phyloP scores from a whole-genome alignment of 1,140 invertebrate species.

The Leptopilina boulardi region DNA sequence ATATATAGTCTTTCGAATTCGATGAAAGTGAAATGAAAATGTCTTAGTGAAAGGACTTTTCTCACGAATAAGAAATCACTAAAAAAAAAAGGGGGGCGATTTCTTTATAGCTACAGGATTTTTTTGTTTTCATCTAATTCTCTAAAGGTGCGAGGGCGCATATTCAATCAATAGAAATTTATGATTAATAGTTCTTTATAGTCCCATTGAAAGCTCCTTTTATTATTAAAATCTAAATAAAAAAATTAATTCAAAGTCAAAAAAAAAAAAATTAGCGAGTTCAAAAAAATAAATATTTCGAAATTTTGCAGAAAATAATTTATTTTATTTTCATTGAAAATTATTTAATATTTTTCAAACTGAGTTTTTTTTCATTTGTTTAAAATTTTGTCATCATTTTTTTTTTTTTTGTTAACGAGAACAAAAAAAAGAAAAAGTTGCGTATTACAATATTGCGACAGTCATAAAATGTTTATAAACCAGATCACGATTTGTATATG shows the following conservation, averaged over 20 bases:
- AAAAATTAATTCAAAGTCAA: no score
- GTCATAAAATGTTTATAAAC: conserved; percentile 8
- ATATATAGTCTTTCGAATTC: conserved; percentile 7
- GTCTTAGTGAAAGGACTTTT: conserved; percentile 18
- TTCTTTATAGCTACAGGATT: background rate
- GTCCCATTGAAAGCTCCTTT: no score
- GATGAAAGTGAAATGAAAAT: conserved; percentile 30
- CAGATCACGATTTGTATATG: background rate
- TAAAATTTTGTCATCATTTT: background rate
- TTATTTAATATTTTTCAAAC: no score
- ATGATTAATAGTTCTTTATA: background rate
- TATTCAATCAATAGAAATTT: background rate
- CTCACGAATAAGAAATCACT: conserved; percentile 9
- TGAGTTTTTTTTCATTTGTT: background rate
- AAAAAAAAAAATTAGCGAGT: no score
- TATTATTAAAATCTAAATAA: no score
- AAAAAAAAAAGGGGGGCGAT: background rate
- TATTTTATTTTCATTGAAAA: background rate
- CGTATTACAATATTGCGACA: background rate
- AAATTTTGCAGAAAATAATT: no score
- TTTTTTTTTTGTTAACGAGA: no score
- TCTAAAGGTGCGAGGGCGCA: background rate
- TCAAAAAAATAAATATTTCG: no score
- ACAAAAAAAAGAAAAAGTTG: background rate
- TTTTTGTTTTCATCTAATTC: background rate